Evolutionary conservation across 1,140 invertebrate genomes (phyloP), one percentile per base, ranked within the genome.

Genomic region (Cylas formicarius): DNA sequence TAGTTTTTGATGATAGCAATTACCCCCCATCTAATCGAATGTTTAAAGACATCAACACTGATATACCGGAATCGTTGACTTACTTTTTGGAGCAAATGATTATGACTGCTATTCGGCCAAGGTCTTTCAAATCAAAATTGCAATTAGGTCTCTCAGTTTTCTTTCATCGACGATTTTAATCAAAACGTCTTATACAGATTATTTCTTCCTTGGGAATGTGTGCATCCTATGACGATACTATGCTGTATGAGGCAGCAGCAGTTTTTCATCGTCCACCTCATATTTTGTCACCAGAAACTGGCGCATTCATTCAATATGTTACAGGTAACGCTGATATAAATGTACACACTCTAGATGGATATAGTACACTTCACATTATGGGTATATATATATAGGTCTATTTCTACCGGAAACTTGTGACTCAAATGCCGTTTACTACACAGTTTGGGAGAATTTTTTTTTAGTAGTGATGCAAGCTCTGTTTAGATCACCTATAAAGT

Each of bases 301-400:
- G n/a, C n/a, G n/a, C n/a, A n/a, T n/a, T n/a, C n/a, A n/a, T n/a
- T n/a, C n/a, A n/a, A n/a, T n/a, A n/a, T n/a, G n/a, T n/a, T n/a
- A n/a, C n/a, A n/a, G n/a, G n/a, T n/a, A n/a, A n/a, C n/a, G n/a
- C n/a, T n/a, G n/a, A n/a, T n/a, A n/a, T n/a, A n/a, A 48, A 61
- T 54, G 57, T 62, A 55, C 55, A 9, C 53, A 58, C 50, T 27
- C 11, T 37, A 52, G 56, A 38, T 19, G 63, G 21, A 41, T 59
- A 52, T 64, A 67, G 56, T 62, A 65, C 31, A 58, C 62, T 55
- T 53, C 33, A 47, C 55, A 67, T 26, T 65, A 67, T 64, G 62
- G 33, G 33, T 35, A 37, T 37, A n/a, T n/a, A n/a, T n/a, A n/a
- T n/a, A n/a, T n/a, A n/a, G n/a, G n/a, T n/a, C n/a, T n/a, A n/a